phyloP scores from a whole-genome alignment of 2,888 invertebrate genomes.

The Acronicta aceris region DNA sequence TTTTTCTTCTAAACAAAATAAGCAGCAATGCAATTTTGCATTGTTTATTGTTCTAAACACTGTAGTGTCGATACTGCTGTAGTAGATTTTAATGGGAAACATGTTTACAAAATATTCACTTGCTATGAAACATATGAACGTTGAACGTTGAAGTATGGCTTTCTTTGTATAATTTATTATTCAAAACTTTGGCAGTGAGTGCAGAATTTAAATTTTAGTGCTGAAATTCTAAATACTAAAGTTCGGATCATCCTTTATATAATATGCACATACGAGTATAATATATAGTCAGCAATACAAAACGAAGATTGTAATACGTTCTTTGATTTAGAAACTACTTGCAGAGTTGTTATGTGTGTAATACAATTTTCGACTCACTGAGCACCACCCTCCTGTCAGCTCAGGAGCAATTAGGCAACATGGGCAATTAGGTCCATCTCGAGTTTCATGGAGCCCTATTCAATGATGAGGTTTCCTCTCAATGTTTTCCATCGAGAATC shows the following conservation, averaged over 20 bases:
- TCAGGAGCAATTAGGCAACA: too few relatives aligned
- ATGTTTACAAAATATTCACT: constrained; percentile 38
- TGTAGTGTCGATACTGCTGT: constrained; percentile 7
- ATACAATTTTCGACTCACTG: too few relatives aligned
- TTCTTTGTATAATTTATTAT: constrained; percentile 29
- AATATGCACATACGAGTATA: not conserved
- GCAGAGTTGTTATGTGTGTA: too few relatives aligned
- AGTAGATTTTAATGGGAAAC: constrained; percentile 28
- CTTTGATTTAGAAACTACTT: too few relatives aligned
- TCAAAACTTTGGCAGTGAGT: not conserved
- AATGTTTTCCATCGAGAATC: too few relatives aligned
- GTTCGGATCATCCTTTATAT: not conserved
- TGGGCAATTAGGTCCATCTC: too few relatives aligned
- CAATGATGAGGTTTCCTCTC: too few relatives aligned
- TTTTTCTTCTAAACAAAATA: constrained; percentile 20
- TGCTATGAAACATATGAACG: constrained; percentile 36
- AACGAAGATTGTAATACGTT: too few relatives aligned
- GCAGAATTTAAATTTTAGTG: not conserved
- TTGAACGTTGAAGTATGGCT: constrained; percentile 21
- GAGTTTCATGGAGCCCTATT: too few relatives aligned
- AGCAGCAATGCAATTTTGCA: constrained; percentile 12
- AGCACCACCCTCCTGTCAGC: too few relatives aligned
- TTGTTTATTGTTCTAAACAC: constrained; percentile 26
- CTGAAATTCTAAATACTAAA: constrained; percentile 7
- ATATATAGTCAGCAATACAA: too few relatives aligned